These are phyloP conservation scores for Andinoacara biseriatus DNA, from an alignment of 2,113 vertebrate species.

Conservation along the genomic window DNA sequence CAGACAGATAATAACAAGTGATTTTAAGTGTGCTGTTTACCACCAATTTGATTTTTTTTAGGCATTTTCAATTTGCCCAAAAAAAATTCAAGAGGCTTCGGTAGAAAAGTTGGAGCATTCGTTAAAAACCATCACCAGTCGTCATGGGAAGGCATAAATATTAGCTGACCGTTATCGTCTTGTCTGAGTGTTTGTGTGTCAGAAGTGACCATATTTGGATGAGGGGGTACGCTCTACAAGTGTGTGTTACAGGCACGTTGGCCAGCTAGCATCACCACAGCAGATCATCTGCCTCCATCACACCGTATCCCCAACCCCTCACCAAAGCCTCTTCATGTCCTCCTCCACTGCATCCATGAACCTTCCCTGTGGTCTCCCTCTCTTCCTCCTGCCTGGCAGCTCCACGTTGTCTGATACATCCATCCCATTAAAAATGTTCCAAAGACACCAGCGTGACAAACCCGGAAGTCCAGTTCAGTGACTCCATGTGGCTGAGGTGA, in stretches of 20 bases:
- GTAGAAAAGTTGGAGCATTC: not conserved
- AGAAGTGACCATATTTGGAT: not conserved
- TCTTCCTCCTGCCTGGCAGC: not conserved
- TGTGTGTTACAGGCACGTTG: not conserved
- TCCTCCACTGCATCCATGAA: not conserved
- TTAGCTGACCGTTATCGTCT: not conserved
- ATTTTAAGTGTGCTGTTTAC: not conserved
- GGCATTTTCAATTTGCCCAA: not conserved
- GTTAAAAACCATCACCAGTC: not conserved
- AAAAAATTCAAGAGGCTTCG: not conserved
- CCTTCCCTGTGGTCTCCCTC: not conserved
- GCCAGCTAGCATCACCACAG: rapidly evolving
- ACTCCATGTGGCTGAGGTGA: not conserved
- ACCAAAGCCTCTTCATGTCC: too few relatives aligned
- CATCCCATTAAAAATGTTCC: too few relatives aligned
- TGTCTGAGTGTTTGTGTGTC: not conserved
- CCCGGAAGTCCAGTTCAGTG: too few relatives aligned
- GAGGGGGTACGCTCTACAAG: not conserved
- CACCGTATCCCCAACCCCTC: too few relatives aligned
- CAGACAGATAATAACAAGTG: not conserved
- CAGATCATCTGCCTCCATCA: too few relatives aligned
- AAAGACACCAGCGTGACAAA: too few relatives aligned
- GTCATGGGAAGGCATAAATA: not conserved
- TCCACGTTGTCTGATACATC: not conserved
- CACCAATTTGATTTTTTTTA: not conserved